Evolutionary conservation across 2,888 invertebrate genomes (phyloP), one percentile per base, ranked within the genome.

Genomic region (Papilio protenor): DNA sequence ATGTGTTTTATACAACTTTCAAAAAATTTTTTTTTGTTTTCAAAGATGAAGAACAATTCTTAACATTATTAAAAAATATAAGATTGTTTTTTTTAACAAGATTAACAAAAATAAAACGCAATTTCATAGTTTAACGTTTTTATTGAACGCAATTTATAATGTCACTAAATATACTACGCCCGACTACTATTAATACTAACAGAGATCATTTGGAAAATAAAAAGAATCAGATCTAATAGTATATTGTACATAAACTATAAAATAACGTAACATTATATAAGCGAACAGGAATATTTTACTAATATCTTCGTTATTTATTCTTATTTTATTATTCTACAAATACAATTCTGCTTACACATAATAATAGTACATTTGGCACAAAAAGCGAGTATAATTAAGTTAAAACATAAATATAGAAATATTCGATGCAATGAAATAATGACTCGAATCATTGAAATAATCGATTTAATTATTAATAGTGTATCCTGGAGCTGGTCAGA

Each of bases 121-220:
- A 82, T 79, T 80, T 79, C 87, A 89, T 90, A 89, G 89, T 86
- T 87, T 93, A 94, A 92, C 92, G 88, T 91, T 94, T 92, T 94
- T 93, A 94, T 92, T 94, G 91, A 93, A 93, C 93, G 91, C 89
- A 92, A 93, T 93, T 91, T 88, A 91, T 92, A 89, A 84, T 83
- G 83, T 80, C 86, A 85, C 85, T 84, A 82, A 83, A 88, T 90
- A 33, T 90, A 91, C 90, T 92, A 93, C 91, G 92, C 88, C 88
- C 88, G 86, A 84, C 90, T 92, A 93, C 91, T 85, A 87, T 86
- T 83, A 88, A 77, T 70, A 85, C 89, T 91, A 90, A 83, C 84
- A 89, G 89, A 89, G 89, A 90, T 90, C 87, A 83, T 87, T 84
- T 81, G 80, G 81, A 73, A 84, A 88, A 91, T 85, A 85, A 84